Conservation (phyloP, 2,797 vertebrate genomes). For the Podarcis siculus region DNA sequence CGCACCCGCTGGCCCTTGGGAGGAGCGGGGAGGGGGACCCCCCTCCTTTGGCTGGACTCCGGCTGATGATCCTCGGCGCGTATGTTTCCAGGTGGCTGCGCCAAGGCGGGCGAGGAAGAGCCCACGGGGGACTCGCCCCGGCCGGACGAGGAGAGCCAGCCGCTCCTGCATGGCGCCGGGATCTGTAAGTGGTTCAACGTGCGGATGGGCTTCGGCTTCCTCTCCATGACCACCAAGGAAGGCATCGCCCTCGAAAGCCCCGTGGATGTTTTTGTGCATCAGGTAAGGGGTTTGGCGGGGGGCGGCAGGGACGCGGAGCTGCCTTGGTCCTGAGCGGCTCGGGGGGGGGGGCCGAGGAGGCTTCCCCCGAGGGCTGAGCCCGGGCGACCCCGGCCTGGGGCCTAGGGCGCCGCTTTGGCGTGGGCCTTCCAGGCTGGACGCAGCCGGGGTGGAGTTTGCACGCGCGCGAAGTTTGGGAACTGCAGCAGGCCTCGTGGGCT, state of each 20-base stretch:
- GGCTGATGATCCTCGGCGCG: background rate
- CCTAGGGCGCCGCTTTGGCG: background rate
- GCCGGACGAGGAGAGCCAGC: slow-evolving; percentile 80
- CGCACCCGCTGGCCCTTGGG: background rate
- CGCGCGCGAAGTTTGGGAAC: slow-evolving; percentile 12
- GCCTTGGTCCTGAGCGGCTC: background rate
- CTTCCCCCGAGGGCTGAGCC: background rate
- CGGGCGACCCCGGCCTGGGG: background rate
- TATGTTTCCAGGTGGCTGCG: slow-evolving; percentile 82
- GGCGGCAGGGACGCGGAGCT: slow-evolving; percentile 21
- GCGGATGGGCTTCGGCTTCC: slow-evolving; percentile 98
- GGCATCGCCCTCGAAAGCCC: slow-evolving; percentile 89
- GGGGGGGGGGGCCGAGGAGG: background rate
- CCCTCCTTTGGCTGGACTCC: background rate
- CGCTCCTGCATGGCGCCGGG: slow-evolving; percentile 84
- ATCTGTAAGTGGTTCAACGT: slow-evolving; percentile 99
- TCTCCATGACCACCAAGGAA: slow-evolving; percentile 93
- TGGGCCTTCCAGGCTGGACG: background rate
- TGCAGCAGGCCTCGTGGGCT: slow-evolving; percentile 46
- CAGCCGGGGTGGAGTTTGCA: background rate
- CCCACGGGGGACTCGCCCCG: slow-evolving; percentile 79
- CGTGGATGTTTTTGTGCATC: slow-evolving; percentile 98
- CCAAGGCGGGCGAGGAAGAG: slow-evolving; percentile 86
- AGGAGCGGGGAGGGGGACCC: background rate
- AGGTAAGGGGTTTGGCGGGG: slow-evolving; percentile 79